These are phyloP conservation scores for Ondatra zibethicus DNA, from an alignment of 2,113 vertebrate species.

Conservation along the genomic window DNA sequence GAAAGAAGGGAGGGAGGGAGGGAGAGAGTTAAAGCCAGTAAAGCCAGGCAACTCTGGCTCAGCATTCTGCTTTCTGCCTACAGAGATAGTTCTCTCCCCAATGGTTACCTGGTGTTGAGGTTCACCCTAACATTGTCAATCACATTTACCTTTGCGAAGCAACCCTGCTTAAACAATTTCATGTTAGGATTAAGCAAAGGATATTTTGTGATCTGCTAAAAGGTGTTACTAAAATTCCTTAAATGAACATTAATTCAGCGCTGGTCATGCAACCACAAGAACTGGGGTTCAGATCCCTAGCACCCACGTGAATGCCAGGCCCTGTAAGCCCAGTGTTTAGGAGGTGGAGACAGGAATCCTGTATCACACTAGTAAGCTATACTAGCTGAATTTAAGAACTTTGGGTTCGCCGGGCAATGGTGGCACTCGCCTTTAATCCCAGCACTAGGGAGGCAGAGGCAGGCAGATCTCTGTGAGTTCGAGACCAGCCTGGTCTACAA, in stretches of 20 bases:
- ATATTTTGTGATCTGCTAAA: constrained; percentile 7
- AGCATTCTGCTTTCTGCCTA: neutral
- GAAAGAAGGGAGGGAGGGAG: too few species aligned
- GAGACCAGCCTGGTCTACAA: too few species aligned
- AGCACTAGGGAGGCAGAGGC: too few species aligned
- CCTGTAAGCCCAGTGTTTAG: neutral
- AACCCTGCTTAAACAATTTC: neutral
- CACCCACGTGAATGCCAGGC: neutral
- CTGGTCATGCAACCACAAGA: neutral
- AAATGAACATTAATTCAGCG: neutral
- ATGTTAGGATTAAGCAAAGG: neutral
- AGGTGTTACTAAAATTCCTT: neutral
- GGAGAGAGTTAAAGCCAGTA: too few species aligned
- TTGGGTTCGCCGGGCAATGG: too few species aligned
- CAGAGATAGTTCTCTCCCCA: neutral
- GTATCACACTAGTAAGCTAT: neutral
- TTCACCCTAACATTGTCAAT: neutral
- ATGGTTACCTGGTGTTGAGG: neutral
- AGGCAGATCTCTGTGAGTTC: too few species aligned
- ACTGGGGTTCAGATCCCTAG: neutral
- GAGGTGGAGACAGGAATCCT: neutral
- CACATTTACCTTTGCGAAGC: neutral
- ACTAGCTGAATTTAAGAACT: neutral
- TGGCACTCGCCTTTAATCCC: too few species aligned
- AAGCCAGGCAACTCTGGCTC: neutral